These are phyloP conservation scores for Helobdella robusta DNA, from an alignment of 2,888 invertebrate species.

Conservation along the genomic window DNA sequence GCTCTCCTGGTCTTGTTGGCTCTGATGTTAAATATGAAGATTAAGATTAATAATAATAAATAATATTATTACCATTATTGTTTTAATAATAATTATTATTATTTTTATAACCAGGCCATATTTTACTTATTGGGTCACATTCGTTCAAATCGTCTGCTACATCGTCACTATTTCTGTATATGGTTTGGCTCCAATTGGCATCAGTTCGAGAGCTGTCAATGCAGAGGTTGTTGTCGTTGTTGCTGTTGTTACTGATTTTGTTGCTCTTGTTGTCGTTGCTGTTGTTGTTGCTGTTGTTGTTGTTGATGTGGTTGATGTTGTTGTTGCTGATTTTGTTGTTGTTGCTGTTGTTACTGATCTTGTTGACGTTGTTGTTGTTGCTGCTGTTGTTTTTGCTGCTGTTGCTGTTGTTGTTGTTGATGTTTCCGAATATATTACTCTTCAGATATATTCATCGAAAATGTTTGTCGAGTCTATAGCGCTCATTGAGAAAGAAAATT, in stretches of 20 bases:
- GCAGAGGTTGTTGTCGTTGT: slow-evolving; percentile 3
- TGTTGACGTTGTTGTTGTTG: neutral
- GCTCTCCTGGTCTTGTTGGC: too few species aligned
- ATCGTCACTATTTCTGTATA: slow-evolving; percentile 81
- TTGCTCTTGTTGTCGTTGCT: neutral
- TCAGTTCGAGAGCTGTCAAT: slow-evolving; percentile 7
- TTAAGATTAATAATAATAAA: too few species aligned
- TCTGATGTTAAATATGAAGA: too few species aligned
- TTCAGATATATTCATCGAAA: slow-evolving; percentile 77
- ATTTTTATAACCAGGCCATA: slow-evolving; percentile 63
- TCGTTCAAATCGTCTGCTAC: slow-evolving; percentile 82
- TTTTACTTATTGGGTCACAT: slow-evolving; percentile 98
- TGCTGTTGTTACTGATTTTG: neutral
- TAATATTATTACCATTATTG: too few species aligned
- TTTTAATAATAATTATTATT: neutral
- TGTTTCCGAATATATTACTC: slow-evolving; percentile 23
- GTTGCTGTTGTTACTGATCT: neutral
- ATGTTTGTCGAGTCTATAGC: slow-evolving; percentile 65
- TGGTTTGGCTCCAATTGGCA: slow-evolving; percentile 84
- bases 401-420: neutral
- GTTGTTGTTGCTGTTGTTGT: neutral
- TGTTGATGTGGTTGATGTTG: too few species aligned
- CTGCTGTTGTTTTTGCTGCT: neutral
- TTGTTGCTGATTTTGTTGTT: neutral
- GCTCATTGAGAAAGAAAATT: slow-evolving; percentile 60